Conservation (phyloP, 2,113 vertebrate genomes). For the Pogonocichla stellata region DNA sequence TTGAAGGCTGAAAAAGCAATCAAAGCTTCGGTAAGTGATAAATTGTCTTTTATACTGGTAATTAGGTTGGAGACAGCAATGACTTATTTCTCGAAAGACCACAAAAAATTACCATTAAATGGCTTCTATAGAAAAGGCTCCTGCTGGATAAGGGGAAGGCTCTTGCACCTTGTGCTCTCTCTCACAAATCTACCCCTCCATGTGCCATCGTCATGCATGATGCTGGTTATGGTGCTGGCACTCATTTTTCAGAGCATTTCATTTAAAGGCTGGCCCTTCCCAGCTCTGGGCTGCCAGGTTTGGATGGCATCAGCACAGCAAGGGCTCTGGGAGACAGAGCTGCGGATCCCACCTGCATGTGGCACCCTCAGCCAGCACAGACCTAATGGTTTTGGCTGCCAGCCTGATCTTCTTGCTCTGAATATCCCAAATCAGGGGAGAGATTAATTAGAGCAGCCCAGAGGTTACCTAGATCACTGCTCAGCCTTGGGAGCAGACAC, state of each 20-base stretch:
- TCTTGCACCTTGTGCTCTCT: neutral
- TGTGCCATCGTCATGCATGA: rapidly evolving
- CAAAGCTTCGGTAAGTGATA: constrained; percentile 24
- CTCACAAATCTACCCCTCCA: neutral
- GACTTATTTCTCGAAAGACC: neutral
- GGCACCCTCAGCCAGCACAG: neutral
- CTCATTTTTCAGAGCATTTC: neutral
- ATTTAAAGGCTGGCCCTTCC: neutral
- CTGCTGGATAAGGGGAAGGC: neutral
- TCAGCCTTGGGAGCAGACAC: neutral
- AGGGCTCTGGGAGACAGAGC: neutral
- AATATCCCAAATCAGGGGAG: neutral
- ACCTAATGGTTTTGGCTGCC: neutral
- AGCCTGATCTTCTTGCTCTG: neutral
- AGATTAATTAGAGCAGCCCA: neutral
- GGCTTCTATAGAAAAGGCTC: neutral
- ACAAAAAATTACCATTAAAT: neutral
- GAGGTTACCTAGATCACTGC: neutral
- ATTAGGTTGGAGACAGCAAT: neutral
- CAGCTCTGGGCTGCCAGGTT: neutral
- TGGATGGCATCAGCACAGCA: neutral
- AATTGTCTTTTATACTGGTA: constrained; percentile 36
- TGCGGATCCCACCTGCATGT: neutral
- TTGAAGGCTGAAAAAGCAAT: constrained; percentile 21
- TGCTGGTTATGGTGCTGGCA: neutral